Evolutionary conservation across 1,140 invertebrate species (phyloP).

Genomic region (Brachionus paranguensis): DNA sequence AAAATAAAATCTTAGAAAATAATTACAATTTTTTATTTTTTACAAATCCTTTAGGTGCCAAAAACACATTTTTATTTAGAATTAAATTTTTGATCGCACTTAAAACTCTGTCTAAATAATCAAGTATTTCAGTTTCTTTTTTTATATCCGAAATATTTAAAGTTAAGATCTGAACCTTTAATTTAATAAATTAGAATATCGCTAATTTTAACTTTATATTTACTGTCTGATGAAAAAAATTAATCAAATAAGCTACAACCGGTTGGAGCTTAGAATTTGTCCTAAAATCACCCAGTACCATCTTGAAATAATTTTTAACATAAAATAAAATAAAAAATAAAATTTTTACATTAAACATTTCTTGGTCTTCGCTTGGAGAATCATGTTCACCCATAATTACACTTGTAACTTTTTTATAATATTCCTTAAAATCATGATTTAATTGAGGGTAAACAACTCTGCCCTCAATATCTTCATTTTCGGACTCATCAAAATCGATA

Average conservation of each 20-base stretch:
- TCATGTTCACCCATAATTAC: conserved; percentile 1
- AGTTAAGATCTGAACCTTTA: not conserved
- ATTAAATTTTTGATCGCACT: not conserved
- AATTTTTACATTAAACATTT: not conserved
- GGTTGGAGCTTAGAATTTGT: conserved; percentile 8
- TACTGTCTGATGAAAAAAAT: conserved; percentile 12
- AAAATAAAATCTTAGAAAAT: not conserved
- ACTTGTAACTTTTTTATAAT: not conserved
- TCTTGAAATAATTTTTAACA: not conserved
- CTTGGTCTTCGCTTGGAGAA: not conserved
- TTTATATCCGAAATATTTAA: not conserved
- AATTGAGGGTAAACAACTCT: not conserved
- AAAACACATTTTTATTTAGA: not conserved
- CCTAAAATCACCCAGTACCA: not conserved
- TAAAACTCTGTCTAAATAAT: not conserved
- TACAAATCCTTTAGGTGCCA: conserved; percentile 26
- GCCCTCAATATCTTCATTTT: not conserved
- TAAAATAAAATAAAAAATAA: not conserved
- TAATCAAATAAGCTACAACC: conserved; percentile 5
- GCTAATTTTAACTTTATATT: not conserved
- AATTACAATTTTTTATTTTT: not conserved
- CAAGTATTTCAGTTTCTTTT: not conserved
- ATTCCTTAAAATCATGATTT: conserved; percentile 1
- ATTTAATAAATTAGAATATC: not conserved
- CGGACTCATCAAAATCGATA: not conserved